Base-by-base conservation (phyloP, 64 coral and sea anemone genomes). In the Montipora efflorescens region DNA sequence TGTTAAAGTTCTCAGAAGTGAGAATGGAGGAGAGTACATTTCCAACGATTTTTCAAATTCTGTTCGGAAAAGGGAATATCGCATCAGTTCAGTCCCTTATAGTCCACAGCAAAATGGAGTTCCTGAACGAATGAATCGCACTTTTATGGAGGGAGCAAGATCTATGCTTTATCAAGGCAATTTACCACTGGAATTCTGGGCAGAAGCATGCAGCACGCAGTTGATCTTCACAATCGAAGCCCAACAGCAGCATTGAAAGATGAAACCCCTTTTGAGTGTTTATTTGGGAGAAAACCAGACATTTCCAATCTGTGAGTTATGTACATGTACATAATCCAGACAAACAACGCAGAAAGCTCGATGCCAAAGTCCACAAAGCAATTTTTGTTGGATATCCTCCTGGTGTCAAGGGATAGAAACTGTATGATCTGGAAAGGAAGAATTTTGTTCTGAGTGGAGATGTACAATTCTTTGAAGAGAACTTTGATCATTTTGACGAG, bases 41-140 rank as follows among this genome's bases (percentile, higher is more conserved):
- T 57, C 53, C 53, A 57, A 57, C 53, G 11, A 11, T 11, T 57
- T 64, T 7, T 12, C 61, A 64, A 64, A 64, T 93, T 90, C 91
- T 98, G 90, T 95, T 48, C 53, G 1, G 85, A 89, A 20, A 97
- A 97, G 64, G 96, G 89, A 83, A 92, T 94, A 79, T 87, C 50
- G 13, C 92, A 94, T 52, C 75, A 97, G 68, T 97, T 97, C 53
- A 94, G 95, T 89, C 58, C 90, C 93, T 25, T 95, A 98, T 69
- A 83, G 93, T 77, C 96, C 93, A 89, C 88, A 98, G 50, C 93
- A 98, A 81, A 95, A 95, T 87, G 96, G 96, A 73, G 87, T 98
- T 45, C 92, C 93, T 75, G 90, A 98, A 85, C 51, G 87, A n/a
- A 79, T 98, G 83, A 98, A 98, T 74, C 93, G 80, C 61, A 98